These are phyloP conservation scores for Drosophila quasianomalipes DNA, from an alignment of 2,888 invertebrate species.

Conservation along the genomic window DNA sequence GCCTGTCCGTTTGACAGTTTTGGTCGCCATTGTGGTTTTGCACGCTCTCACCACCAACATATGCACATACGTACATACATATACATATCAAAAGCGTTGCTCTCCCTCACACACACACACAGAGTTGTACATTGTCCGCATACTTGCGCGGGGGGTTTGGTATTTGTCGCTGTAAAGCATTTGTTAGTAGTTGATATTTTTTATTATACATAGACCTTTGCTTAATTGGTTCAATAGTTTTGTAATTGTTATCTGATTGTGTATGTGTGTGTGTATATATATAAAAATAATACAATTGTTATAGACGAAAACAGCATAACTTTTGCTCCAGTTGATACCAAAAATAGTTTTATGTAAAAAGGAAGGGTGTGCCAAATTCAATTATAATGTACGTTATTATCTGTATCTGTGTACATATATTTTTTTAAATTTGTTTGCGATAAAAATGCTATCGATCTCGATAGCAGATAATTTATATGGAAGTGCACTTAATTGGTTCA, in stretches of 20 bases:
- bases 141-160: constrained; percentile 27
- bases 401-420: constrained; percentile 14
- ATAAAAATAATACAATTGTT: constrained; percentile 25
- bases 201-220: constrained; percentile 52
- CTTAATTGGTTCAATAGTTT: constrained; percentile 78
- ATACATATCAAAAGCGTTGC: constrained; percentile 26
- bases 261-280: constrained; percentile 9
- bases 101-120: constrained; percentile 39
- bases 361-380: constrained; percentile 58
- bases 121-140: constrained; percentile 16
- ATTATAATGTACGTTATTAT: constrained; percentile 13
- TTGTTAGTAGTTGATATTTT: constrained; percentile 35
- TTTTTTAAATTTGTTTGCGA: constrained; percentile 9
- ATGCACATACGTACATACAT: constrained; percentile 4
- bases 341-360: constrained; percentile 63
- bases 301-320: constrained; percentile 8
- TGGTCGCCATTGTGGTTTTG: constrained; percentile 67
- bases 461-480: constrained; percentile 3
- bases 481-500: constrained; percentile 53
- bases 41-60: constrained; percentile 47
- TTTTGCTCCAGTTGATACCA: constrained; percentile 65
- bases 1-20: constrained; percentile 58
- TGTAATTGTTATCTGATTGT: constrained; percentile 63
- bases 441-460: constrained; percentile 23
- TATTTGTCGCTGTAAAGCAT: constrained; percentile 45